phyloP scores from a whole-genome alignment of 2,797 vertebrate species.

The Gobionotothen gibberifrons region DNA sequence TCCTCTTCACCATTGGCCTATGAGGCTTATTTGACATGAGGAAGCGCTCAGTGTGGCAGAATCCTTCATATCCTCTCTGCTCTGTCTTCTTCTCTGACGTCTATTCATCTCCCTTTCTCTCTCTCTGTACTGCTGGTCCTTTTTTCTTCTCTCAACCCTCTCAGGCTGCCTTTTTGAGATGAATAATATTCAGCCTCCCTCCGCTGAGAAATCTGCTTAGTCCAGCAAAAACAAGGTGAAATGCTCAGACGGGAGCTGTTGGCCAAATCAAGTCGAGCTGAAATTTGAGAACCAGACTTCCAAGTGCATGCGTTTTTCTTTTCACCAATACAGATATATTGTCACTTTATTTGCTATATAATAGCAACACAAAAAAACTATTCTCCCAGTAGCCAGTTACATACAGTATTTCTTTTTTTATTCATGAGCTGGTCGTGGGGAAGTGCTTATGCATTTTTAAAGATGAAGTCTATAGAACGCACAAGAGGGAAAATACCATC shows the following conservation, averaged over 20 bases:
- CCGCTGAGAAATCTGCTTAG: slow-evolving; percentile 42
- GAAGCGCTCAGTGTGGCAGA: slow-evolving; percentile 69
- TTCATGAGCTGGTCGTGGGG: slow-evolving; percentile 38
- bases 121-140: background rate
- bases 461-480: slow-evolving; percentile 40
- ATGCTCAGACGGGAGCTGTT: slow-evolving; percentile 26
- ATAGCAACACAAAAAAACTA: slow-evolving; percentile 1
- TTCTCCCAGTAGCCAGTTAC: slow-evolving; percentile 24
- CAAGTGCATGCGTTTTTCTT: background rate
- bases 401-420: slow-evolving; percentile 37
- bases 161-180: slow-evolving; percentile 39
- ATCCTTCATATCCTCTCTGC: slow-evolving; percentile 56
- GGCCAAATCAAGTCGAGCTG: slow-evolving; percentile 16
- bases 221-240: slow-evolving; percentile 51
- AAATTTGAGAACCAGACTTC: slow-evolving; percentile 11
- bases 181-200: slow-evolving; percentile 42
- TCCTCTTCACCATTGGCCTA: slow-evolving; percentile 61
- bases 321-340: slow-evolving; percentile 13
- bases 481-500: slow-evolving; percentile 27
- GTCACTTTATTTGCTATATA: background rate
- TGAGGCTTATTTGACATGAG: slow-evolving; percentile 67
- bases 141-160: slow-evolving; percentile 27
- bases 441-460: slow-evolving; percentile 66
- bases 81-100: slow-evolving; percentile 34
- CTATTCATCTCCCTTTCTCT: slow-evolving; percentile 24